Evolutionary conservation across 2,888 invertebrate genomes (phyloP), one percentile per base, ranked within the genome.

Genomic region (Agrochola litura): DNA sequence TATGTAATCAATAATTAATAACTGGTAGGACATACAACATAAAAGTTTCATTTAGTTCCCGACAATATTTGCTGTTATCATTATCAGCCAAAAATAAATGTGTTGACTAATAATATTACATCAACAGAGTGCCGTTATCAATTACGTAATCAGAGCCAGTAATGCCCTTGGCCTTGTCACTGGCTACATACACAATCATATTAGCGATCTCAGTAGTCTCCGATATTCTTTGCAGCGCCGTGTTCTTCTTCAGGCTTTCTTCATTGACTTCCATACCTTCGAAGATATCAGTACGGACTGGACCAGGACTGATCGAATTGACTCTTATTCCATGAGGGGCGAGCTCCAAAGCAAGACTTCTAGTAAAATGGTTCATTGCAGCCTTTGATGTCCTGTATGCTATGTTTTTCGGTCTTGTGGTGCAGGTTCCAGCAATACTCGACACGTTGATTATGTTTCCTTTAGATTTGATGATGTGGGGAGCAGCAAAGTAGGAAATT

Each of bases 321-420:
- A 98, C 98, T 66, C 99, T 96, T 0, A 99, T 98, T 78, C 98
- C 97, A 91, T 97, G 97, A 0, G 97, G 86, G 25, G 98, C 98
- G 58, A 98, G 92, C 89, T 98, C 99, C 61, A 99, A 93, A 25
- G 93, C 93, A 8, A 82, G 84, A 8, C 86, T 81, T 56, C 89
- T 87, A 0, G 92, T 90, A 54, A 93, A 93, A 76, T 90, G 89
- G 30, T 89, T 85, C 14, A 93, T 19, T 4, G 87, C 91, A n/a
- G 92, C 92, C 71, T 93, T 93, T 0, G 92, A 90, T 14, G 72
- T 81, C 14, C 72, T 81, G 65, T 92, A 92, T 0, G 89, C 46
- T 43, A 83, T 61, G 2, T 43, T 98, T 98, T 49, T 97, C 95
- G 93, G 98, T 9, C 63, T 73, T 30, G 64, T 65, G 0, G 99